Evolutionary conservation across 2,113 vertebrate species (phyloP).

Genomic region (Quiscalus mexicanus): DNA sequence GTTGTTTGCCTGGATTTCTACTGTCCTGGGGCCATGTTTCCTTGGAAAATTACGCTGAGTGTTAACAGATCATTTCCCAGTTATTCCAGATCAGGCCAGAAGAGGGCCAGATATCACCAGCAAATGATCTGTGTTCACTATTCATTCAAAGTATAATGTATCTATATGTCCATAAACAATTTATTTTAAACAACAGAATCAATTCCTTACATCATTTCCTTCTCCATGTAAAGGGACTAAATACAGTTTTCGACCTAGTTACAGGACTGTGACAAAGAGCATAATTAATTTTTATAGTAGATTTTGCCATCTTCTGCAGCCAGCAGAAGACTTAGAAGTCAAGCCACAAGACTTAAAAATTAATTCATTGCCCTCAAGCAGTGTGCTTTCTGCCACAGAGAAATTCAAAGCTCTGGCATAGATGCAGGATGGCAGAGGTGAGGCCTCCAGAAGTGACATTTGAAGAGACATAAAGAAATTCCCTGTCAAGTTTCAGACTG

Average conservation of each 20-base stretch:
- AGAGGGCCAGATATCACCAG: not conserved
- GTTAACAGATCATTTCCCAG: not conserved
- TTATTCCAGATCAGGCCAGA: not conserved
- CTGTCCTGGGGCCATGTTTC: not conserved
- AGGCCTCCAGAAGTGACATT: not conserved
- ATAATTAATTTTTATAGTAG: not conserved
- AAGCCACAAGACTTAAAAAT: not conserved
- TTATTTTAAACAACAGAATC: not conserved
- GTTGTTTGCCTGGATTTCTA: not conserved
- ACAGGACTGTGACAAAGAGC: not conserved
- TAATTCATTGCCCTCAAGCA: accelerated
- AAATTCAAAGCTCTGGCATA: not conserved
- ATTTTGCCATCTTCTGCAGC: not conserved
- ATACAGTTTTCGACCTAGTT: not conserved
- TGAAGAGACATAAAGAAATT: not conserved
- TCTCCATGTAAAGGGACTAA: not conserved
- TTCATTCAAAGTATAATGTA: not conserved
- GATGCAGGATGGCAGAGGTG: not conserved
- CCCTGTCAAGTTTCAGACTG: not conserved
- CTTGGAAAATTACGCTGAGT: not conserved
- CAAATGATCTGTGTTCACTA: not conserved
- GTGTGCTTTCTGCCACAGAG: not conserved
- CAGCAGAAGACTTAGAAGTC: not conserved
- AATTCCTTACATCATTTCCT: not conserved
- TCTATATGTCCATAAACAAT: not conserved